These are phyloP conservation scores for Apis laboriosa DNA, from an alignment of 1,140 invertebrate species.

Conservation along the genomic window DNA sequence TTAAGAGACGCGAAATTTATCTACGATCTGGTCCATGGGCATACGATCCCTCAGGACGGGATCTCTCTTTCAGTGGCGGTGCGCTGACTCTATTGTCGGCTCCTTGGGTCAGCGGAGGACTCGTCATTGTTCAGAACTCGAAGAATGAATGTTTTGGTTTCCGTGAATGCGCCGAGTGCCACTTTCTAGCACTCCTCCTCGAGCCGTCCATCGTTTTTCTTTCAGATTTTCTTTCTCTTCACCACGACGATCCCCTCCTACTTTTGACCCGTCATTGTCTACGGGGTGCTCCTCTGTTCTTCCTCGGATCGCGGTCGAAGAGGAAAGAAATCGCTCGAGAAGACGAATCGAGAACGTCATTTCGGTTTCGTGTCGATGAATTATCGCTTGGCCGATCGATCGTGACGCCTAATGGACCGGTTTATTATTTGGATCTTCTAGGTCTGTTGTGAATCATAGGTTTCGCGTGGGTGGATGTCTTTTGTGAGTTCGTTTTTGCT, in stretches of 20 bases:
- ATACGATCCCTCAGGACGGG: conserved; percentile 15
- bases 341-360: conserved; percentile 54
- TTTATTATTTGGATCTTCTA: conserved; percentile 46
- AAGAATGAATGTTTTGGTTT: conserved; percentile 69
- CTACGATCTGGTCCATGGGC: conserved; percentile 61
- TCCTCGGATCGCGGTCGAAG: not conserved
- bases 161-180: conserved; percentile 63
- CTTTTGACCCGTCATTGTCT: conserved; percentile 22
- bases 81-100: conserved; percentile 54
- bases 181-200: conserved; percentile 53
- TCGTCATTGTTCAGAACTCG: conserved; percentile 53
- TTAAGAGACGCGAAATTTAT: conserved; percentile 69
- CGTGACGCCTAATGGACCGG: conserved; percentile 23
- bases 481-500: not conserved
- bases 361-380: conserved; percentile 51
- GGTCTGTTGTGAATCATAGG: not conserved
- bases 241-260: conserved; percentile 14
- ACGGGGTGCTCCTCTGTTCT: conserved; percentile 21
- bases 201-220: conserved; percentile 33
- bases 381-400: conserved; percentile 41
- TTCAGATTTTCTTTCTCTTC: conserved; percentile 5
- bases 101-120: conserved; percentile 53
- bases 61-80: conserved; percentile 38
- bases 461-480: not conserved
- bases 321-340: not conserved